Evolutionary conservation across 2,797 vertebrate species (phyloP).

Genomic region (Platalea minor): DNA sequence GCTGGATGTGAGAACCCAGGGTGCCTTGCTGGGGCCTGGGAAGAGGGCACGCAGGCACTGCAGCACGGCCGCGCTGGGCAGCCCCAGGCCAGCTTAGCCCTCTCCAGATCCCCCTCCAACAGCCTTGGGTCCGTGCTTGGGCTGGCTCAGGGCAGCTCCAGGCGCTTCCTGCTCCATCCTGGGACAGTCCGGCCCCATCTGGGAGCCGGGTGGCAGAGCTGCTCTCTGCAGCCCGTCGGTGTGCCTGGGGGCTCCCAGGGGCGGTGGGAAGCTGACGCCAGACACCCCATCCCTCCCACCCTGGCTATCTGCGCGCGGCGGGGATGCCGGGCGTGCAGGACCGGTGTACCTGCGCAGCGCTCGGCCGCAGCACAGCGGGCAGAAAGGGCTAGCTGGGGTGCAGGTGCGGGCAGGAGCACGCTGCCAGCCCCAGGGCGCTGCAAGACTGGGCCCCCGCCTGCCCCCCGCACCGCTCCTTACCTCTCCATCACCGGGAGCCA

Average conservation of each 20-base stretch:
- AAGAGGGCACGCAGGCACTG: rapidly evolving
- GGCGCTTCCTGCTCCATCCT: background rate
- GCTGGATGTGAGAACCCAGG: background rate
- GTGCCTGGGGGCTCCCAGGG: background rate
- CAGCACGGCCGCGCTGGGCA: rapidly evolving
- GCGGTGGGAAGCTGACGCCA: background rate
- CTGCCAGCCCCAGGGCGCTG: too few relatives aligned
- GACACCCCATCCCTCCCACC: background rate
- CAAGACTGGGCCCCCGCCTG: background rate
- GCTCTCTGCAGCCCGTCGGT: background rate
- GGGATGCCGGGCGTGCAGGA: background rate
- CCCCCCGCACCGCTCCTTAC: too few relatives aligned
- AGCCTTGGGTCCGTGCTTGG: background rate
- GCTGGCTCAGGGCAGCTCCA: background rate
- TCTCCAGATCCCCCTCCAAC: background rate
- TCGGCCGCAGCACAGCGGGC: rapidly evolving
- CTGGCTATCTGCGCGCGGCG: rapidly evolving
- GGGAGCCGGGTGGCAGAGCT: background rate
- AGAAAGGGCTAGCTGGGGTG: background rate
- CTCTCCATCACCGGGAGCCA: rapidly evolving
- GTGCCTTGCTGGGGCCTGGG: background rate
- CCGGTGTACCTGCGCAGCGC: rapidly evolving
- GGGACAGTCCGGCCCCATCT: too few relatives aligned
- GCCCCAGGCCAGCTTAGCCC: background rate
- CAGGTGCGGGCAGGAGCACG: rapidly evolving